phyloP scores from a whole-genome alignment of 2,113 vertebrate species.

The Sinocyclocheilus rhinocerous region DNA sequence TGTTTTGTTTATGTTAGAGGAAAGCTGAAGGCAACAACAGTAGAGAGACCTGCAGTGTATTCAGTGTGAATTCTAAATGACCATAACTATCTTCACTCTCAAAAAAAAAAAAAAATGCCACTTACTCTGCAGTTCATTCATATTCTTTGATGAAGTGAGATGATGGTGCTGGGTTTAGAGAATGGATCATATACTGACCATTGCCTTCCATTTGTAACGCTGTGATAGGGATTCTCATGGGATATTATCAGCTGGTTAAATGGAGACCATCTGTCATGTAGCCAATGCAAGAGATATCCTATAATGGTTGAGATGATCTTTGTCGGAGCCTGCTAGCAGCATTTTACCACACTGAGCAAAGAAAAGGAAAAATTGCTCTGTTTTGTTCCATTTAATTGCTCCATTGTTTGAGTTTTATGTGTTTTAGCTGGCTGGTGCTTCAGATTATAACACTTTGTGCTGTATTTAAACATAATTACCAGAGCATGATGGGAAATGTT shows the following conservation, averaged over 20 bases:
- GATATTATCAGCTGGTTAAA: conserved; percentile 59
- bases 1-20: not conserved
- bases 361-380: not conserved
- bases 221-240: conserved; percentile 31
- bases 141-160: conserved; percentile 18
- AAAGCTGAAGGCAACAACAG: conserved; percentile 7
- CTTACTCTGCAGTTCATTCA: not conserved
- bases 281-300: conserved; percentile 30
- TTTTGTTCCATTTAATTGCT: conserved; percentile 29
- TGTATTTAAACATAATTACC: conserved; percentile 17
- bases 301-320: conserved; percentile 4
- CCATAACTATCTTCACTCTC: not conserved
- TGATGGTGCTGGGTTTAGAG: conserved; percentile 21
- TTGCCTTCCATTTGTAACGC: conserved; percentile 48
- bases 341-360: not conserved
- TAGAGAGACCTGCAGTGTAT: not conserved
- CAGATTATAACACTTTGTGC: conserved; percentile 4
- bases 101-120: not conserved
- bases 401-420: conserved; percentile 22
- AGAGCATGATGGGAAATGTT: conserved; percentile 13
- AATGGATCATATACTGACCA: conserved; percentile 22
- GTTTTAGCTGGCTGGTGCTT: conserved; percentile 20
- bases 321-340: not conserved
- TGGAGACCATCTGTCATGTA: conserved; percentile 53
- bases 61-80: not conserved